Evolutionary conservation across 2,113 vertebrate genomes (phyloP), one percentile per base, ranked within the genome.

Genomic region (Microtus richardsoni): DNA sequence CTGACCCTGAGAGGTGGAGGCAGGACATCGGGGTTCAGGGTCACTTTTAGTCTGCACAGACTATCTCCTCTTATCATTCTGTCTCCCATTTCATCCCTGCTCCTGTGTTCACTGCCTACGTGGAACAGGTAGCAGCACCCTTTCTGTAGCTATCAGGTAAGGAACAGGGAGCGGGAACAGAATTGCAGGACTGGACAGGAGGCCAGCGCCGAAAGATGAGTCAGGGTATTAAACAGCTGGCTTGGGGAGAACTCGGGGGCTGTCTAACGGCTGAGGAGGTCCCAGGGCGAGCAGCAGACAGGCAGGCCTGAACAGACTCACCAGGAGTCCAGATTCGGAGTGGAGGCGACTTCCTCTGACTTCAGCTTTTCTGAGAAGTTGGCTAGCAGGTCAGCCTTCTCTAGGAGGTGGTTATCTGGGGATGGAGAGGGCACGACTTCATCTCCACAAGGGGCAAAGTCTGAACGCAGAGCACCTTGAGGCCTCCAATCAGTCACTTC

Each of bases 321-420:
- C 97, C 97, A 87, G 64, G 70, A 86, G 73, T 83, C 74, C 90
- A 93, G 84, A 26, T 41, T 60, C 44, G 64, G 33, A 26, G 26
- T n/a, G 3, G 77, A 16, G 71, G n/a, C 77, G 68, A 54, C 88
- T 74, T 47, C 41, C 1, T 68, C 75, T 4, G 62, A 79, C 71
- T 95, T 96, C 64, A 96, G 39, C 75, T 95, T 95, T 88, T 95
- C 94, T 47, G 98, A 97, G 96, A 98, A 87, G 16, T 33, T 87
- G 79, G 95, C 60, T 94, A 98, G 91, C 64, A 98, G 87, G 75
- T 96, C 96, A 22, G 97, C 97, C 89, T 97, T 98, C 89, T 98
- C 96, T 60, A 98, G 73, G 44, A 98, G 96, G 36, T 10, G 94
- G 77, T 95, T 96, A 94, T 98, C 98, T 98, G 77, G 36, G 86